Conservation (phyloP, 2,113 vertebrate species). For the Colistium nudipinnis region DNA sequence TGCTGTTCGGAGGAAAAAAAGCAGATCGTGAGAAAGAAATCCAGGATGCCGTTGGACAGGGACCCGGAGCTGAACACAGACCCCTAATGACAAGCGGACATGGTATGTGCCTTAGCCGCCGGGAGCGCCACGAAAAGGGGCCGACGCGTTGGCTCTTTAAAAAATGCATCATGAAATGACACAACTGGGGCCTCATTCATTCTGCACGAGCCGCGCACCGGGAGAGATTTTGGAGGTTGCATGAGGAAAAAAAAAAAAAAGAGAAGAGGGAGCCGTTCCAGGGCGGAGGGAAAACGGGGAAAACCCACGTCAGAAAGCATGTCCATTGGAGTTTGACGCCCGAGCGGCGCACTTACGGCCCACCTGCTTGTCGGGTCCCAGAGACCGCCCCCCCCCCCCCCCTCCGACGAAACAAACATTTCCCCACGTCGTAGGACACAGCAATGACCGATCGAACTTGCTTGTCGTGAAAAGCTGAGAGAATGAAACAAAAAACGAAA, state of each 20-base stretch:
- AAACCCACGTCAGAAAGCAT: constrained; percentile 8
- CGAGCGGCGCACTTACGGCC: neutral
- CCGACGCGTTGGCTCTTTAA: constrained; percentile 36
- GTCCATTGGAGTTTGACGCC: constrained; percentile 6
- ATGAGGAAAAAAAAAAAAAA: too few relatives aligned
- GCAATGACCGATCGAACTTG: neutral
- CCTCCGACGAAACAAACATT: too few relatives aligned
- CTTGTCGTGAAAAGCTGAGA: neutral
- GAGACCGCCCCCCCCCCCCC: too few relatives aligned
- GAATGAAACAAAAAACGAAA: neutral
- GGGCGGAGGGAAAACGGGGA: neutral
- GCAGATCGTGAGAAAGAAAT: constrained; percentile 27
- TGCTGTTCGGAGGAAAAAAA: neutral
- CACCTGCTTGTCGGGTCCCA: neutral
- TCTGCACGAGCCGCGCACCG: constrained; percentile 32
- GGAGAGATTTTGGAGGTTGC: constrained; percentile 30
- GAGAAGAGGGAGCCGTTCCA: constrained; percentile 13
- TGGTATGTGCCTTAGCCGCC: constrained; percentile 33
- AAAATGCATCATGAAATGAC: constrained; percentile 51
- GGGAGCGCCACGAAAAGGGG: constrained; percentile 11
- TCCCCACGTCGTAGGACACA: too few relatives aligned
- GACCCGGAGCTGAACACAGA: constrained; percentile 13
- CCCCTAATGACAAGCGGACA: constrained; percentile 34
- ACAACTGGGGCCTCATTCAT: constrained; percentile 46
- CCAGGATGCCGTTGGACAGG: constrained; percentile 4